A percentile compares a stretch with the other conserved stretches of the same genome.
Conservation (phyloP, 2,113 vertebrate genomes). For the Prinia subflava region DNA sequence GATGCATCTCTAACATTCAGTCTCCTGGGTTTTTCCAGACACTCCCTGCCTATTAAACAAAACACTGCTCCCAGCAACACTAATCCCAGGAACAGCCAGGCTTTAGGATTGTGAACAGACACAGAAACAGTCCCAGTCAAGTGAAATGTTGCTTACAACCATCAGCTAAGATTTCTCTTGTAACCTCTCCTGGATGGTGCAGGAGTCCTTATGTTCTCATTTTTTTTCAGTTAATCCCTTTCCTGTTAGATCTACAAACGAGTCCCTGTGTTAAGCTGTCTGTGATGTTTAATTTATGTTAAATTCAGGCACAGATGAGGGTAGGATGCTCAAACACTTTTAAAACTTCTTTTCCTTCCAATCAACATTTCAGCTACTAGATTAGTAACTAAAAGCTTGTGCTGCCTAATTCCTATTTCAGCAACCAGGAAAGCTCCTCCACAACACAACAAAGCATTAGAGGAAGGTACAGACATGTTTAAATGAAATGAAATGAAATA, state of each 20-base stretch:
- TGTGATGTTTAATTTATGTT: not conserved
- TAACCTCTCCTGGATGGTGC: not conserved
- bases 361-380: not conserved
- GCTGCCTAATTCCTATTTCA: not conserved
- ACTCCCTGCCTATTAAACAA: not conserved
- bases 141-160: not conserved
- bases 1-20: not conserved
- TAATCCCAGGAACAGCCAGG: not conserved
- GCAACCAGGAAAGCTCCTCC: not conserved
- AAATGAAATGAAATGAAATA: not conserved
- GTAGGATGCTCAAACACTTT: not conserved
- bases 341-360: not conserved
- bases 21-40: not conserved
- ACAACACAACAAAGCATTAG: not conserved
- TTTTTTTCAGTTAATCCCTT: not conserved
- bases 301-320: not conserved
- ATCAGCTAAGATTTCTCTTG: not conserved
- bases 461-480: not conserved
- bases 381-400: not conserved
- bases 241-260: not conserved
- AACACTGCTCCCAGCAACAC: not conserved
- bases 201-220: not conserved
- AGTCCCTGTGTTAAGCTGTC: not conserved
- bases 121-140: not conserved
- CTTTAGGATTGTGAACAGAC: not conserved